Conservation (phyloP, 2,888 invertebrate genomes). For the Tortricodes alternella region DNA sequence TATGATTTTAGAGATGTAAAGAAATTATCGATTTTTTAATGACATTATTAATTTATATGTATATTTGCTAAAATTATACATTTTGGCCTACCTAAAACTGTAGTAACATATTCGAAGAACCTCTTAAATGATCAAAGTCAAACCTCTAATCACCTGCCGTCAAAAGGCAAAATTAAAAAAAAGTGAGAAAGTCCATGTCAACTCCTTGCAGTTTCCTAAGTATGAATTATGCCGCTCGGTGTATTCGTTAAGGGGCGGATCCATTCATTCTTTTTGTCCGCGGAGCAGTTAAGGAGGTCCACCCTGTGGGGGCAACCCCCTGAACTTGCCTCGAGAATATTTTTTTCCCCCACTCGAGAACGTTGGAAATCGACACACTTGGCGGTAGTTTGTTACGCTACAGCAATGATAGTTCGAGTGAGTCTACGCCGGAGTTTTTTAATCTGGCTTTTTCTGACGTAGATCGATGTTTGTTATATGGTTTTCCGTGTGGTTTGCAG, state of each 20-base stretch:
- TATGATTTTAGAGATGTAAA: slow-evolving; percentile 8
- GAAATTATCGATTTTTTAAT: not conserved
- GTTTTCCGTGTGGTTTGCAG: slow-evolving; percentile 32
- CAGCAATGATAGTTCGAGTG: slow-evolving; percentile 75
- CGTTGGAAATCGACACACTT: slow-evolving; percentile 81
- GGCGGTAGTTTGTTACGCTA: slow-evolving; percentile 75
- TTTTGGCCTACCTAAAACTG: not conserved
- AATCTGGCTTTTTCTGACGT: slow-evolving; percentile 40
- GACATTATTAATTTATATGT: no score
- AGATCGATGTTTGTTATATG: slow-evolving; percentile 52
- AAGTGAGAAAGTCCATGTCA: slow-evolving; percentile 65
- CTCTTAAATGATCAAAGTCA: not conserved
- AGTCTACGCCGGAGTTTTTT: slow-evolving; percentile 49
- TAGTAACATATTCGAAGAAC: not conserved
- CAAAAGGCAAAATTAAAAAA: slow-evolving; percentile 32
- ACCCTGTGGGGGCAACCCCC: slow-evolving; percentile 58
- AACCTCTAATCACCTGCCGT: slow-evolving; percentile 20
- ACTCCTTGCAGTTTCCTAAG: slow-evolving; percentile 80
- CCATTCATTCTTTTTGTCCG: slow-evolving; percentile 83
- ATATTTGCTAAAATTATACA: no score
- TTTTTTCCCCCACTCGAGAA: slow-evolving; percentile 77
- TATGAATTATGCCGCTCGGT: slow-evolving; percentile 83
- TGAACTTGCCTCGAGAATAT: slow-evolving; percentile 80
- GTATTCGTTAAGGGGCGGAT: slow-evolving; percentile 83
- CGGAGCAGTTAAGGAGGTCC: slow-evolving; percentile 79